A percentile compares a stretch with the other conserved stretches of the same genome.
Conservation (phyloP, 2,797 vertebrate genomes). For the Heterohyrax brucei region DNA sequence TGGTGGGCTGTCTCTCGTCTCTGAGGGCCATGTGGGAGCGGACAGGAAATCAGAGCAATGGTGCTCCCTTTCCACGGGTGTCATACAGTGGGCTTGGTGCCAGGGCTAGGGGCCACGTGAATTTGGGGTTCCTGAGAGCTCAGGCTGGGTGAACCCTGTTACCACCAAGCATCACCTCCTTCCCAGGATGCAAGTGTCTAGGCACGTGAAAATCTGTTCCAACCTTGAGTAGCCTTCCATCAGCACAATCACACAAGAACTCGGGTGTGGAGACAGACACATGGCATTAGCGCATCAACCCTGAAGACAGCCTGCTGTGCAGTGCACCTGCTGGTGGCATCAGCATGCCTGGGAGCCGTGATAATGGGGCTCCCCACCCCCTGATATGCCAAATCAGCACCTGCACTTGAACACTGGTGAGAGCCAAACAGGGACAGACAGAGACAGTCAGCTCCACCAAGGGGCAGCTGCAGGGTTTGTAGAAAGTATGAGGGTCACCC, state of each 20-base stretch:
- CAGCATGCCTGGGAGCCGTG: fast-evolving
- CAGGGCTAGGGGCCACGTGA: neutral
- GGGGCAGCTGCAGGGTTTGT: neutral
- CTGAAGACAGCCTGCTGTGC: neutral
- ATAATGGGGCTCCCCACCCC: neutral
- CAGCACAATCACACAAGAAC: neutral
- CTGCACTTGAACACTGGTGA: neutral
- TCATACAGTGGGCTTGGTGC: neutral
- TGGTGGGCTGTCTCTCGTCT: neutral
- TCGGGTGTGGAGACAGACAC: neutral
- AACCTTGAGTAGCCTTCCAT: too few relatives aligned
- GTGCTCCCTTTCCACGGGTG: neutral
- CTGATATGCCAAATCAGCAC: fast-evolving
- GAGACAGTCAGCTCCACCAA: neutral
- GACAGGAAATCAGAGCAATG: neutral
- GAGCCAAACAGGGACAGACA: neutral
- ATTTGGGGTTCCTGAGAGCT: neutral
- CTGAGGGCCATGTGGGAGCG: neutral
- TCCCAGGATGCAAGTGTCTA: too few relatives aligned
- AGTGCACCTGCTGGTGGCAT: neutral
- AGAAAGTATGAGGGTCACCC: too few relatives aligned
- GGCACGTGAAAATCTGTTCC: neutral
- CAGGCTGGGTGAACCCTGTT: neutral
- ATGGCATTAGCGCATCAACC: neutral
- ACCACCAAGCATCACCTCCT: neutral